Percentiles rank a stretch among this genome's conserved stretches.
Evolutionary conservation across 2,797 vertebrate genomes (phyloP).

Genomic region (Monodelphis domestica): DNA sequence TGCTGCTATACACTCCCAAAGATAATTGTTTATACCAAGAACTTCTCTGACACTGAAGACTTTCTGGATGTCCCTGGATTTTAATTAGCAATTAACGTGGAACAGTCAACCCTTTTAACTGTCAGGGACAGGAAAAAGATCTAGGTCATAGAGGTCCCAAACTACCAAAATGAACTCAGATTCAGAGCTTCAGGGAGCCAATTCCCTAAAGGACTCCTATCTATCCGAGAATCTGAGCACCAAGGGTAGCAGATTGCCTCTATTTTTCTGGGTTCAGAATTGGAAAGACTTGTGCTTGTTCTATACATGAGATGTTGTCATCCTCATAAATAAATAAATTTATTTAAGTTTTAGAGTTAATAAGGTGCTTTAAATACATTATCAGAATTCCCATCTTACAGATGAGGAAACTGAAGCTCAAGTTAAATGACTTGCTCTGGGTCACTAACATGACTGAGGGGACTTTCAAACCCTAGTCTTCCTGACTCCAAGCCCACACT

Average conservation of each 20-base stretch:
- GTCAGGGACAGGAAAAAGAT: neutral
- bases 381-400: neutral
- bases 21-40: too few relatives aligned
- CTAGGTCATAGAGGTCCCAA: neutral
- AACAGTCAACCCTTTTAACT: neutral
- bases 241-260: neutral
- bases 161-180: neutral
- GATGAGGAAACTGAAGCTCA: neutral
- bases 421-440: neutral
- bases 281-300: neutral
- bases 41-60: too few relatives aligned
- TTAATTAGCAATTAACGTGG: neutral
- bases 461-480: neutral
- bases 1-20: too few relatives aligned
- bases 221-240: neutral
- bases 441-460: neutral
- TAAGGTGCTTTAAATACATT: neutral
- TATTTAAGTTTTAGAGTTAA: neutral
- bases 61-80: neutral
- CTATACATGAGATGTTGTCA: neutral
- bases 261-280: neutral
- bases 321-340: neutral
- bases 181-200: neutral
- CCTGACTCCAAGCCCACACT: neutral
- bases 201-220: neutral